phyloP scores from a whole-genome alignment of 2,888 invertebrate genomes.

The Rhagium mordax region DNA sequence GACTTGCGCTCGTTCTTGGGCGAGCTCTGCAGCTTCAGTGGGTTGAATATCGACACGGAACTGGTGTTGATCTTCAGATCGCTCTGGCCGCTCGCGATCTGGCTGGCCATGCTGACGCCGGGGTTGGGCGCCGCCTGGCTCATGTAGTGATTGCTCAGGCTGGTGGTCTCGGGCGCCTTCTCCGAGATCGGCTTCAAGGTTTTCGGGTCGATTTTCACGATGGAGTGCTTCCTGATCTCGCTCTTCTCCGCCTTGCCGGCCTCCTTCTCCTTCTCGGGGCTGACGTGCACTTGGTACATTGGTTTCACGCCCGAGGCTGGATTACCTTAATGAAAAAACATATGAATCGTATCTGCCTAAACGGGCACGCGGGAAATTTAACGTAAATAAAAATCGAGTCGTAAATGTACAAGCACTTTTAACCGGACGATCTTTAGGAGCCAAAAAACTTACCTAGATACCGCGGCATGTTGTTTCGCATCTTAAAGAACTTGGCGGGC shows the following conservation, averaged over 20 bases:
- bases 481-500: slow-evolving; percentile 75
- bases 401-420: too few species aligned
- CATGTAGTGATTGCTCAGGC: slow-evolving; percentile 57
- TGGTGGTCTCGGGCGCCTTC: slow-evolving; percentile 65
- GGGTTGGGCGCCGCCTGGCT: slow-evolving; percentile 6
- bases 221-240: slow-evolving; percentile 68
- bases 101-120: neutral
- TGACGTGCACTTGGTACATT: slow-evolving; percentile 71
- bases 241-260: slow-evolving; percentile 56
- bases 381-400: too few species aligned
- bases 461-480: slow-evolving; percentile 73
- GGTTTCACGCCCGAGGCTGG: slow-evolving; percentile 77
- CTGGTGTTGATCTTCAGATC: slow-evolving; percentile 69
- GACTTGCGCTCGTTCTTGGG: slow-evolving; percentile 64
- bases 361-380: too few species aligned
- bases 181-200: slow-evolving; percentile 73
- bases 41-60: slow-evolving; percentile 69
- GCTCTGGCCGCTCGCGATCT: slow-evolving; percentile 19
- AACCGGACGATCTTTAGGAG: neutral
- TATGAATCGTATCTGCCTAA: neutral
- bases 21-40: slow-evolving; percentile 66
- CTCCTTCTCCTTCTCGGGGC: slow-evolving; percentile 67
- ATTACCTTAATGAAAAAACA: slow-evolving; percentile 65
- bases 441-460: slow-evolving; percentile 62
- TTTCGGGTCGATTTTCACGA: slow-evolving; percentile 74